These are phyloP conservation scores for Cristatella mucedo DNA, from an alignment of 2,888 invertebrate species.

Conservation along the genomic window DNA sequence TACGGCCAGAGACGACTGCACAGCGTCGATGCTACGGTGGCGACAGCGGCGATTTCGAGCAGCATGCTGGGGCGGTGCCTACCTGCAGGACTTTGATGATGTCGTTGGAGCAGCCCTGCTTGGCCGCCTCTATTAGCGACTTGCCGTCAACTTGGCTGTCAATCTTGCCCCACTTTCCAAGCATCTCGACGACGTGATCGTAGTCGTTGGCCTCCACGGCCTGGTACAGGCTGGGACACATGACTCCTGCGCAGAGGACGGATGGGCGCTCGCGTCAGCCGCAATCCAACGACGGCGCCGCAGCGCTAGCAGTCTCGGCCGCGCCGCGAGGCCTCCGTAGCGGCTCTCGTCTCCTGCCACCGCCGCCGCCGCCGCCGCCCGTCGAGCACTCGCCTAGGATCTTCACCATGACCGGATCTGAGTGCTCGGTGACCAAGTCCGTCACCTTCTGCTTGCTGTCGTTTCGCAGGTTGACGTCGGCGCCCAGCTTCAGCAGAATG, in stretches of 20 bases:
- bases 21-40: too few species aligned
- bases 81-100: slow-evolving; percentile 5
- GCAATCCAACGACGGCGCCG: too few species aligned
- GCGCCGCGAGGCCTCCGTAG: too few species aligned
- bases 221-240: slow-evolving; percentile 5
- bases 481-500: slow-evolving; percentile 3
- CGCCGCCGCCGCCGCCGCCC: too few species aligned
- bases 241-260: not conserved
- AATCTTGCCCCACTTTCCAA: slow-evolving; percentile 1
- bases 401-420: slow-evolving; percentile 6
- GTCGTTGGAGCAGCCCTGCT: not conserved
- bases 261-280: too few species aligned
- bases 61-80: too few species aligned
- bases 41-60: too few species aligned
- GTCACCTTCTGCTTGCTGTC: slow-evolving; percentile 6
- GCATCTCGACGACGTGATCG: slow-evolving; percentile 3
- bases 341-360: too few species aligned
- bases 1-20: too few species aligned
- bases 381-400: too few species aligned
- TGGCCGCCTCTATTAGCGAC: slow-evolving; percentile 5
- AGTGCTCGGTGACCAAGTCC: not conserved
- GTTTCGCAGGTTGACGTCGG: slow-evolving; percentile 5
- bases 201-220: slow-evolving; percentile 5
- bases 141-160: slow-evolving; percentile 6
- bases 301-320: too few species aligned